Base-by-base conservation (phyloP, 2,797 vertebrate species). In the Tangara arthus region DNA sequence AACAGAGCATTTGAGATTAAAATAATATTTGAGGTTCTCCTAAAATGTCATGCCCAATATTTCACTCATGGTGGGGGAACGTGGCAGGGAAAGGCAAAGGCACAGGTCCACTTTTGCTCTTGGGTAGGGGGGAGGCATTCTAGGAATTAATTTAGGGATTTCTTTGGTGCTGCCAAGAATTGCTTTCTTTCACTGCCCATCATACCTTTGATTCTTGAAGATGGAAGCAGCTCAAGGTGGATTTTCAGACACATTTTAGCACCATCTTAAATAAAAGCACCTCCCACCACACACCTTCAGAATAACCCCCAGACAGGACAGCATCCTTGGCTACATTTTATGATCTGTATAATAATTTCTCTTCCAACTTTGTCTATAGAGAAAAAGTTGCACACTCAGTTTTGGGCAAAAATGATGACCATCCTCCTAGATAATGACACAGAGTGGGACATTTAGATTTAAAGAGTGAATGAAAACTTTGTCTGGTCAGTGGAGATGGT, bases 21-120 rank as follows among this genome's bases (percentile, higher is more conserved):
- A 97, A 96, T 95, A 97, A 97, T 91, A 96, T 97, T 97, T 97
- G 92, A 96, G 91, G 93, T 96, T 97, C 89, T 91, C 63, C 18
- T 46, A 41, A 94, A 90, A 91, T 81, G 79, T 75, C 81, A 59
- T 64, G 87, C 89, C 87, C 94, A 95, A 68, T 96, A 96, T 95
- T 97, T 97, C 92, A 81, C 85, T 93, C 72, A 50, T 69, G 94
- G 65, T 63, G 92, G 87, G 46, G 46, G 59, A 88, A 87, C 10
- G 9, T 68, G 88, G 65, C 68, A 53, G 69, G 37, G 68, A 90
- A 91, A 89, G 72, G 92, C 68, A 92, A 59, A 90, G 42, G 85
- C 71, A 87, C 49, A 70, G 59, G 85, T 89, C 65, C 35, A 34
- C 87, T 81, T 82, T n/a, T 68, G 50, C 34, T 64, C 27, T 39